Percentiles rank a stretch among this genome's conserved stretches.
These are phyloP conservation scores for Calcarius ornatus DNA, from an alignment of 2,113 vertebrate species.

Conservation along the genomic window DNA sequence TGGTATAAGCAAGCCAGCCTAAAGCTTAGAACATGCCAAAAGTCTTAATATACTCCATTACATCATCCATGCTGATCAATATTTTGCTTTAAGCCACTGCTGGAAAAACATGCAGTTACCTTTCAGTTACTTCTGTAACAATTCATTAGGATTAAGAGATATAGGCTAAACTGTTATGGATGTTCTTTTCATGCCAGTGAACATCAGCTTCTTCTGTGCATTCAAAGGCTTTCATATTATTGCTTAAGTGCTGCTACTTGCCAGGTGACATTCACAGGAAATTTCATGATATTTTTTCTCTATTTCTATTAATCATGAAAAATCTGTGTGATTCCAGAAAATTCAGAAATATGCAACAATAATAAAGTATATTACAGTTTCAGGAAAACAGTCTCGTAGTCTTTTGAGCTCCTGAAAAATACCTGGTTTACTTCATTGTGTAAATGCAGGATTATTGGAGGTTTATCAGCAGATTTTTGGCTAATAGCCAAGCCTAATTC, in stretches of 20 bases:
- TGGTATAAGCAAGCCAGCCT: neutral
- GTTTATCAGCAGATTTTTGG: neutral
- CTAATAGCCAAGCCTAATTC: neutral
- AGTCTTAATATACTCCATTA: neutral
- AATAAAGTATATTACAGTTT: neutral
- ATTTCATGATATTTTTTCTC: neutral
- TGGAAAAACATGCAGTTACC: neutral
- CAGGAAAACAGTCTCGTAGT: neutral
- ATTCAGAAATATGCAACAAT: neutral
- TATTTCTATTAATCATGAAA: neutral
- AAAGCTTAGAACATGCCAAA: neutral
- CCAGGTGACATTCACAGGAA: neutral
- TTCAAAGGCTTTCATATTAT: neutral
- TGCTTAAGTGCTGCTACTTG: neutral
- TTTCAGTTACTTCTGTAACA: neutral
- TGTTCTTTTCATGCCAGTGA: neutral
- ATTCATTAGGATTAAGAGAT: neutral
- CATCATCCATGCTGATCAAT: constrained; percentile 13
- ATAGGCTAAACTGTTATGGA: neutral
- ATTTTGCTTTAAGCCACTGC: neutral
- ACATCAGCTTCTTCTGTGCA: neutral
- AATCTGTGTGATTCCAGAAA: neutral
- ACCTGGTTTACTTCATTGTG: neutral
- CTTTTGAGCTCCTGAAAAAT: neutral
- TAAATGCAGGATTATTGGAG: neutral